Percentiles rank a stretch among this genome's conserved stretches.
Evolutionary conservation across 2,888 invertebrate genomes (phyloP).

Genomic region (Sminthurides aquaticus): DNA sequence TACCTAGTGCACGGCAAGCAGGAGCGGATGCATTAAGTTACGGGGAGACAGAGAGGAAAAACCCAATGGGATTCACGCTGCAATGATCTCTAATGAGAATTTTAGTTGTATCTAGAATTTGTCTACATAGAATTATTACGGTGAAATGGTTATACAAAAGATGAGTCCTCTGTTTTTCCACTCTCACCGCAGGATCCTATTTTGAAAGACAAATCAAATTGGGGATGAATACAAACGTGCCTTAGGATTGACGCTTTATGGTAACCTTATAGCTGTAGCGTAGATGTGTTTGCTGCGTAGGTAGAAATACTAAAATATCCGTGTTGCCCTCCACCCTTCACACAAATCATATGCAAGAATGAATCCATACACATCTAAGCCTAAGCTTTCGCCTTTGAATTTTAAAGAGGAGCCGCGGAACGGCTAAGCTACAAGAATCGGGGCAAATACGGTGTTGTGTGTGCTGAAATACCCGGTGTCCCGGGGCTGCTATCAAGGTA

Average conservation of each 20-base stretch:
- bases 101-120: neutral
- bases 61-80: slow-evolving; percentile 22
- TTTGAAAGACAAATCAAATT: neutral
- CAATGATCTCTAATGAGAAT: slow-evolving; percentile 22
- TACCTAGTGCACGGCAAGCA: no score
- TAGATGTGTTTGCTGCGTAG: neutral
- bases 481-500: neutral
- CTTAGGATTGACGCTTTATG: neutral
- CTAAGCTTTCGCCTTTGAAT: neutral
- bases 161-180: neutral
- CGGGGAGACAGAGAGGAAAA: no score
- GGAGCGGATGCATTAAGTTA: no score
- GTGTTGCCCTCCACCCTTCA: neutral
- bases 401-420: neutral
- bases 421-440: neutral
- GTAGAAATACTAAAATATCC: neutral
- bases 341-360: neutral
- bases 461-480: neutral
- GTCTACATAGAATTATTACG: neutral
- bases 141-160: neutral
- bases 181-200: neutral
- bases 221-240: neutral
- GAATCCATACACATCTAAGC: no score
- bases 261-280: neutral
- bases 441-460: neutral